Base-by-base conservation (phyloP, 2,113 vertebrate genomes). In the Aspidoscelis tigris region DNA sequence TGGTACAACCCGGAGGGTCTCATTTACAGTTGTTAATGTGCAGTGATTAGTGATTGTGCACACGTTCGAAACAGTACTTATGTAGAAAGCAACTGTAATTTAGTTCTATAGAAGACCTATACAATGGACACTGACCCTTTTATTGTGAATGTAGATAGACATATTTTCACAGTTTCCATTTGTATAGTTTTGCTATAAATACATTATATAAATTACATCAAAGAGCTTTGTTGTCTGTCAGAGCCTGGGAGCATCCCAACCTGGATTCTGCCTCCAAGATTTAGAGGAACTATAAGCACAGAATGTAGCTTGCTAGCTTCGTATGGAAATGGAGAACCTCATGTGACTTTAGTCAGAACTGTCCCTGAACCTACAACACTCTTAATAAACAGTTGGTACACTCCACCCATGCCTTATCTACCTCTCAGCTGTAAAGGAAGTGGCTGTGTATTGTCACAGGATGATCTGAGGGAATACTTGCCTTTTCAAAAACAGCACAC, bases 381-480 rank as follows among this genome's bases (percentile, higher is more conserved):
- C 3, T 58, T 41, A 58, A 72, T 84, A 20, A 78, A 71, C 22
- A 71, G 21, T 64, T 72, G 16, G 53, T 47, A 21, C 9, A 50
- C 14, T 77, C 22, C 53, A 16, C 33, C 10, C 5, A 47, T 39
- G 53, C 9, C 64, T 72, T n/a, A 72, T 78, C 53, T 72, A 55
- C 20, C 39, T 84, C 26, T 78, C 50, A 18, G 43, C 69, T 26
- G 41, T 78, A 64, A 16, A 84, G 68, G 76, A 78, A 78, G 18
- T 72, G 50, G 39, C 18, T 72, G 7, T 66, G 66, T 78, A 44
- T 61, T 78, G 21, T 53, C 47, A 33, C 18, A 61, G 53, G 26
- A 44, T 72, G 26, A 47, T 84, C 24, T 21, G 11, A 84, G 68
- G 68, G 68, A 78, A 14, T 44, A 16, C 39, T 26, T 44, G 80